Evolutionary conservation across 2,797 vertebrate genomes (phyloP).

Genomic region (Onychomys torridus): DNA sequence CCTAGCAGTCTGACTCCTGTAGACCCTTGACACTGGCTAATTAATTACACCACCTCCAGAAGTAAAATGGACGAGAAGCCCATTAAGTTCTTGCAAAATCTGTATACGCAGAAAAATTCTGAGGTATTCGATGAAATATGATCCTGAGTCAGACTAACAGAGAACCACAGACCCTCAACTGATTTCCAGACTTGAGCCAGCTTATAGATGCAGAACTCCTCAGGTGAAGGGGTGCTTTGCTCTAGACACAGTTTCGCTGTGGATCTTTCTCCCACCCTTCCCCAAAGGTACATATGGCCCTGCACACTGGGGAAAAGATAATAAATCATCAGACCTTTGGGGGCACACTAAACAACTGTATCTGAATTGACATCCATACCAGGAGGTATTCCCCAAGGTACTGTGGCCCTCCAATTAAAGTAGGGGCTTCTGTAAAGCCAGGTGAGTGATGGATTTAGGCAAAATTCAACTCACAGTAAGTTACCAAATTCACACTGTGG

Average conservation of each 20-base stretch:
- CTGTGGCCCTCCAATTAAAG: not conserved
- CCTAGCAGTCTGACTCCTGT: not conserved
- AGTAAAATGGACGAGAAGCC: not conserved
- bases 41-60: not conserved
- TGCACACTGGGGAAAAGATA: not conserved
- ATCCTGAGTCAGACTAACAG: not conserved
- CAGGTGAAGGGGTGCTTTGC: not conserved
- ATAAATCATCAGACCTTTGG: not conserved
- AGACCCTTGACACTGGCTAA: not conserved
- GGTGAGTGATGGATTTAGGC: not conserved
- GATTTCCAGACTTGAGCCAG: not conserved
- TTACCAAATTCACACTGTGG: not conserved
- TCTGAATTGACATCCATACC: not conserved
- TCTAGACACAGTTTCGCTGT: not conserved
- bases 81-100: not conserved
- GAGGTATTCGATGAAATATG: not conserved
- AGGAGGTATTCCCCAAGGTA: not conserved
- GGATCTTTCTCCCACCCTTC: not conserved
- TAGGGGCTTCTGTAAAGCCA: not conserved
- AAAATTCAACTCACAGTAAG: not conserved
- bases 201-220: not conserved
- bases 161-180: not conserved
- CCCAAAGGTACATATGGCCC: not conserved
- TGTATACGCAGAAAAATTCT: not conserved
- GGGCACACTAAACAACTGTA: not conserved